Evolutionary conservation across 2,797 vertebrate species (phyloP).

Genomic region (Scomberomorus guttatus): DNA sequence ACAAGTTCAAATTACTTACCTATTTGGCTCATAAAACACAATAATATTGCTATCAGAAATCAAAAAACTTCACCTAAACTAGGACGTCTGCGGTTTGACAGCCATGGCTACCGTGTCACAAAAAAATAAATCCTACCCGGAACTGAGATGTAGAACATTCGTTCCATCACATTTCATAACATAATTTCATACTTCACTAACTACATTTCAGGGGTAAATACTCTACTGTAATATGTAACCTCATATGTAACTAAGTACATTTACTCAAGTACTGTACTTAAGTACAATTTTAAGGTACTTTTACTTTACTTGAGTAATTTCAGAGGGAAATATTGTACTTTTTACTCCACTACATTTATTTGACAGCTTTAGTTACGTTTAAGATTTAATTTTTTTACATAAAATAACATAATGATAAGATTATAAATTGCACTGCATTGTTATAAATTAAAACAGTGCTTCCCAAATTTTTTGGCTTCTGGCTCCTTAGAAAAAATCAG

Average conservation of each 20-base stretch:
- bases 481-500: too few relatives aligned
- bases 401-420: too few relatives aligned
- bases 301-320: neutral
- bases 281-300: neutral
- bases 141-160: neutral
- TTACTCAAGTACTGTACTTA: neutral
- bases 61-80: fast-evolving
- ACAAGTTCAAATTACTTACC: neutral
- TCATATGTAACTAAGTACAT: neutral
- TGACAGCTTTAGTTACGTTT: too few relatives aligned
- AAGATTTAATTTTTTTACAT: too few relatives aligned
- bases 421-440: too few relatives aligned
- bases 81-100: fast-evolving
- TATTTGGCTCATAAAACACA: neutral
- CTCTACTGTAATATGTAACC: too few relatives aligned
- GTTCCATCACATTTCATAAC: constrained; percentile 15
- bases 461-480: too few relatives aligned
- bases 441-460: too few relatives aligned
- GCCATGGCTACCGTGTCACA: constrained; percentile 34
- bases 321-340: too few relatives aligned
- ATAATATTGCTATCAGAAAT: neutral
- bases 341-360: too few relatives aligned
- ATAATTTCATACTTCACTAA: neutral
- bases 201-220: neutral
- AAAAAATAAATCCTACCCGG: constrained; percentile 43